Evolutionary conservation across 2,113 vertebrate species (phyloP).

Genomic region (Euleptes europaea): DNA sequence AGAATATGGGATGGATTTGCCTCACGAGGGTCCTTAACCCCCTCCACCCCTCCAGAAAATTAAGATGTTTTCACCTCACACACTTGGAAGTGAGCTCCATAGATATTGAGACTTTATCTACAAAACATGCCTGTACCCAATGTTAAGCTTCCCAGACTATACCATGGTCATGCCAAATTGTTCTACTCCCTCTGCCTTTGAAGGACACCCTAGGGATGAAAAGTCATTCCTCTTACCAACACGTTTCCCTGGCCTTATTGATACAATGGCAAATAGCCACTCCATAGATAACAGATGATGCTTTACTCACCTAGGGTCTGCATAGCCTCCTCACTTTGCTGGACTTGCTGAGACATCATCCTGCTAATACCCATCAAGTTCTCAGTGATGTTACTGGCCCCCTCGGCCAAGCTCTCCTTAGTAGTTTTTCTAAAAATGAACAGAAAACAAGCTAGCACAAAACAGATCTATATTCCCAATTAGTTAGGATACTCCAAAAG

Average conservation of each 20-base stretch:
- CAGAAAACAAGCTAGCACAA: slow-evolving; percentile 1
- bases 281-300: not conserved
- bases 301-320: slow-evolving; percentile 82
- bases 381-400: slow-evolving; percentile 89
- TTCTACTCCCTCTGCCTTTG: not conserved
- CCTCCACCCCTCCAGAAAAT: too few relatives aligned
- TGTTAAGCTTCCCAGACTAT: not conserved
- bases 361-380: slow-evolving; percentile 95
- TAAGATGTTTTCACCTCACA: not conserved
- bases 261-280: not conserved
- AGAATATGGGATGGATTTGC: not conserved
- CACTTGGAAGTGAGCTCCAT: not conserved
- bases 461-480: not conserved
- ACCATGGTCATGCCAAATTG: not conserved
- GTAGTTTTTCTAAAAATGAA: slow-evolving; percentile 78
- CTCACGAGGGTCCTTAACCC: too few relatives aligned
- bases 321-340: slow-evolving; percentile 91
- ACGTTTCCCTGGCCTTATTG: not conserved
- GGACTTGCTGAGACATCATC: slow-evolving; percentile 96
- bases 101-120: not conserved
- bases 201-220: not conserved
- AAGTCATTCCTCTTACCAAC: not conserved
- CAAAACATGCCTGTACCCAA: not conserved
- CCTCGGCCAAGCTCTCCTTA: slow-evolving; percentile 90
- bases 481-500: not conserved